Conservation (phyloP, 2,113 vertebrate species). For the Grus americana region DNA sequence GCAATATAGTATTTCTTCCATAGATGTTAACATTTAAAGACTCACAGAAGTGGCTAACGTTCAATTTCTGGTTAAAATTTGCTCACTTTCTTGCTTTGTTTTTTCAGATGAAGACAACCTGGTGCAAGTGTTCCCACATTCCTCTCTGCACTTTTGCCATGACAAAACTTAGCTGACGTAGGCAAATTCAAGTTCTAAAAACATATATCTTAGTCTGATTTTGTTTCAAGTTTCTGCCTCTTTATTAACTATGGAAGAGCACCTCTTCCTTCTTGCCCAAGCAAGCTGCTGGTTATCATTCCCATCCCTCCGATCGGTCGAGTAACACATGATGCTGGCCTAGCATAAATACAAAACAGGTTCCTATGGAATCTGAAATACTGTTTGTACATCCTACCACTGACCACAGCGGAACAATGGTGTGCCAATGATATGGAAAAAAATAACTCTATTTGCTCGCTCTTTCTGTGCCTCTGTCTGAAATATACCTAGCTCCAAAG, state of each 20-base stretch:
- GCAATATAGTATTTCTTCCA: constrained; percentile 19
- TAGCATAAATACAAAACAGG: constrained; percentile 66
- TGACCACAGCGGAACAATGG: constrained; percentile 68
- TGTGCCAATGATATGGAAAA: constrained; percentile 36
- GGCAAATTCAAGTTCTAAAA: neutral
- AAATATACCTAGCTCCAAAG: constrained; percentile 51
- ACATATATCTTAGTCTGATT: neutral
- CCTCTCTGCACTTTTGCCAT: constrained; percentile 6
- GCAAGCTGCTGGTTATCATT: constrained; percentile 51
- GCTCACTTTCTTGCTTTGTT: constrained; percentile 1
- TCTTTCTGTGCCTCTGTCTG: constrained; percentile 57
- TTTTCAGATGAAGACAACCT: constrained; percentile 49
- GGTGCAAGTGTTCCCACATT: constrained; percentile 21
- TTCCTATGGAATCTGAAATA: constrained; percentile 60
- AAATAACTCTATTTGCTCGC: constrained; percentile 50
- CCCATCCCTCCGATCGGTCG: neutral
- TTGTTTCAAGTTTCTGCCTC: constrained; percentile 25
- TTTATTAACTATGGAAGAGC: constrained; percentile 16
- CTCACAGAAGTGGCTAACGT: constrained; percentile 11
- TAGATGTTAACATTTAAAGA: constrained; percentile 25
- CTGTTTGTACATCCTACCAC: constrained; percentile 63
- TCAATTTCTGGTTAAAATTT: constrained; percentile 29
- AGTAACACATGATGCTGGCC: constrained; percentile 44
- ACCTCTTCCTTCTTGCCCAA: constrained; percentile 39
- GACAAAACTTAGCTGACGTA: constrained; percentile 24